These are phyloP conservation scores for Campylomormyrus tamandua DNA, from an alignment of 2,113 vertebrate genomes.

Conservation along the genomic window DNA sequence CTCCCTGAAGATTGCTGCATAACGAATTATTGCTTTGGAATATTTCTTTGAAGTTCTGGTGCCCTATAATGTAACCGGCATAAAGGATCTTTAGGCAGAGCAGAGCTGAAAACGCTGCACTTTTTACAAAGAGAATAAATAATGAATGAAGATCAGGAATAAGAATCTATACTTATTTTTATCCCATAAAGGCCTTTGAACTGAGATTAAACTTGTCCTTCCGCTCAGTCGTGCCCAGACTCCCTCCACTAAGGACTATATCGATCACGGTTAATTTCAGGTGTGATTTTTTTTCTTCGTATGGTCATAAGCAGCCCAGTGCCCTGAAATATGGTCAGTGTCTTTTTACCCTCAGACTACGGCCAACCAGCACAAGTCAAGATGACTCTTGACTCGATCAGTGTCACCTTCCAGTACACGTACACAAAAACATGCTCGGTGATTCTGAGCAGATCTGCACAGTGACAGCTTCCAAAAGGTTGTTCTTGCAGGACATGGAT, in stretches of 20 bases:
- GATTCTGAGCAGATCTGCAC: neutral
- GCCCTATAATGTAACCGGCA: conserved; percentile 38
- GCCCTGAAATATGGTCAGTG: neutral
- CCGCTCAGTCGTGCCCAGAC: neutral
- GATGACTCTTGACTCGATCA: neutral
- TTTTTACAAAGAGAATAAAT: neutral
- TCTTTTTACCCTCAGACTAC: neutral
- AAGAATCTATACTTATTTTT: neutral
- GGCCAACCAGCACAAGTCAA: neutral
- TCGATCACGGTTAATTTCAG: neutral
- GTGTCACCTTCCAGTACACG: neutral
- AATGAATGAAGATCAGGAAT: neutral
- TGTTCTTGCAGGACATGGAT: neutral
- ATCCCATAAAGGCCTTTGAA: neutral
- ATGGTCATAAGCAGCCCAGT: neutral
- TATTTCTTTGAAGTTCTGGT: conserved; percentile 59
- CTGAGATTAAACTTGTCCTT: neutral
- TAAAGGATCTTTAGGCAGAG: conserved; percentile 23
- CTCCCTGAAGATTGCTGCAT: conserved; percentile 24
- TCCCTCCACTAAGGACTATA: neutral
- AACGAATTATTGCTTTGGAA: conserved; percentile 42
- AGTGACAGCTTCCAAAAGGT: neutral
- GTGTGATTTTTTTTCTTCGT: neutral
- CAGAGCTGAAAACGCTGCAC: neutral
- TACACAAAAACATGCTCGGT: neutral